Evolutionary conservation across 2,888 invertebrate genomes (phyloP), one percentile per base, ranked within the genome.

Genomic region (Cyclophora albipunctata): DNA sequence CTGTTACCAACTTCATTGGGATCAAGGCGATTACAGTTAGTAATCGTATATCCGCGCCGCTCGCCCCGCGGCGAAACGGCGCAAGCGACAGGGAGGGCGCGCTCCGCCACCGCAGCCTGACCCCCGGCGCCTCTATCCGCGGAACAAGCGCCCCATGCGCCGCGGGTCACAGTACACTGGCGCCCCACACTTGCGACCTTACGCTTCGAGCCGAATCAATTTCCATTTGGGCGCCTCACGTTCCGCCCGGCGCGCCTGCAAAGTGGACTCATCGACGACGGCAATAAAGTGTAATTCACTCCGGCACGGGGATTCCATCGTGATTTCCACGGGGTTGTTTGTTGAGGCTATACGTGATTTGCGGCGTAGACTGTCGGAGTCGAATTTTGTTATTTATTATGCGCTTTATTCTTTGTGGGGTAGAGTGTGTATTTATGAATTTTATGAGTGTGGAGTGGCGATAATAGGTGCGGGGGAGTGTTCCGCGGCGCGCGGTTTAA

Each of bases 281-380:
- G 69, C 68, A 69, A 75, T 81, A 84, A 73, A 73, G 78, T 67
- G 64, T 73, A 75, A 77, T 81, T 78, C 75, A 65, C 68, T 67
- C 60, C 50, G 66, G 67, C 68, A 63, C 57, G 66, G 54, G 59
- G 53, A 64, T 72, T 71, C 67, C 64, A 68, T 65, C 61, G 66
- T 71, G 74, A 75, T 77, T 73, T 70, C 63, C 65, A 64, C 53
- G 69, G 71, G 69, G 75, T 75, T 79, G 79, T 78, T 84, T 83
- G 83, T 77, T 78, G 81, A 72, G 75, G 82, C 77, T 78, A 84
- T 83, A 80, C 79, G 79, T 81, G 84, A 84, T 85, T 85, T 82
- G 82, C 73, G 81, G 77, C 74, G 68, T 63, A 69, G 72, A 72
- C 73, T 51, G 67, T 71, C 68, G 70, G 65, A 70, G 74, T 73